Conservation (phyloP, 2,113 vertebrate species). For the Stigmatopora nigra region DNA sequence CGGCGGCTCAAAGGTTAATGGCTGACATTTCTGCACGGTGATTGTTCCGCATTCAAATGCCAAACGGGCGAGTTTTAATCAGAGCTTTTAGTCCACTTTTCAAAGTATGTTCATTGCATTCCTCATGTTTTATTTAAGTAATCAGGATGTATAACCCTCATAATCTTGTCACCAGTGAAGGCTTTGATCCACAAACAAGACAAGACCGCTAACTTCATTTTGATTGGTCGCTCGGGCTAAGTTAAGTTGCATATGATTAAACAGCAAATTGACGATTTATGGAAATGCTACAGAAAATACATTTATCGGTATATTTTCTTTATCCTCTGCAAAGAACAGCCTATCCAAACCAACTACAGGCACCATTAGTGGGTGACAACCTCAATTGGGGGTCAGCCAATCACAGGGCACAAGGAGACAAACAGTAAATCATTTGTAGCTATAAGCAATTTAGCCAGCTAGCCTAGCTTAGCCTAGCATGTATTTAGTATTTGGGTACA, state of each 20-base stretch:
- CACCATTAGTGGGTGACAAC: too few relatives aligned
- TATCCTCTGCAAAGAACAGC: background rate
- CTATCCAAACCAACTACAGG: background rate
- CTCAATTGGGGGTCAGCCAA: too few relatives aligned
- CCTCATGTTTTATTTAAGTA: conserved; percentile 76
- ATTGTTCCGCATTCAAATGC: conserved; percentile 77
- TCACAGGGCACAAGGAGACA: too few relatives aligned
- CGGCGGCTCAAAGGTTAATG: conserved; percentile 70
- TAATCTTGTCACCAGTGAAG: conserved; percentile 51
- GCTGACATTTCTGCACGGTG: conserved; percentile 63
- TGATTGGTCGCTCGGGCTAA: conserved; percentile 7
- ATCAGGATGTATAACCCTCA: conserved; percentile 60
- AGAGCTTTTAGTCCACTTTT: conserved; percentile 49
- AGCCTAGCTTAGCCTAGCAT: too few relatives aligned
- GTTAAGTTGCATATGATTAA: background rate
- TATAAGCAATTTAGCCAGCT: too few relatives aligned
- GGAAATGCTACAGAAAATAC: background rate
- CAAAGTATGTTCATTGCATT: conserved; percentile 64
- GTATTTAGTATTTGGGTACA: too few relatives aligned
- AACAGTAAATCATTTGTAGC: too few relatives aligned
- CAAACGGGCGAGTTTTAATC: conserved; percentile 74
- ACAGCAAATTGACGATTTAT: background rate
- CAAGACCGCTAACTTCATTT: conserved; percentile 40
- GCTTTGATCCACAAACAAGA: conserved; percentile 59
- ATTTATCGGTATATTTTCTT: background rate